Evolutionary conservation across 2,888 invertebrate genomes (phyloP).

Genomic region (Chouioia cunea): DNA sequence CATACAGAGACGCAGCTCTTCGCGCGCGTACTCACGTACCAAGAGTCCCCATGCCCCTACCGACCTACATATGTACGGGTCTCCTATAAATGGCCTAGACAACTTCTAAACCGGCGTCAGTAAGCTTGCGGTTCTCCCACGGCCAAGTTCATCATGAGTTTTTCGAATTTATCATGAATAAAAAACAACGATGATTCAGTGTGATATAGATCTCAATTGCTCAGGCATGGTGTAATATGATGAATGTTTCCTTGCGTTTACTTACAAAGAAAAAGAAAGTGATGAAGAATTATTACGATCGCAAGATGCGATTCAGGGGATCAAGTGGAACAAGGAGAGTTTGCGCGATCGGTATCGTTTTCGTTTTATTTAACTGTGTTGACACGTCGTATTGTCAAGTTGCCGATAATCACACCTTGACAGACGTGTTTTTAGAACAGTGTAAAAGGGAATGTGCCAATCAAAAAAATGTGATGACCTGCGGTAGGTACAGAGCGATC

Average conservation of each 20-base stretch:
- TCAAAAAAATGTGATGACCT: slow-evolving; percentile 57
- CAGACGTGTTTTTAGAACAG: slow-evolving; percentile 59
- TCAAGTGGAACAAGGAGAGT: background rate
- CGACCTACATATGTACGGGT: slow-evolving; percentile 62
- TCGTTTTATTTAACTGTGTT: slow-evolving; percentile 1
- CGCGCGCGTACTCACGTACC: slow-evolving; percentile 31
- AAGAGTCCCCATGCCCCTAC: slow-evolving; percentile 62
- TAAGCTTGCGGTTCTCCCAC: slow-evolving; percentile 42
- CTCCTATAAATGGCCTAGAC: slow-evolving; percentile 67
- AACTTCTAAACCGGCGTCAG: slow-evolving; percentile 61
- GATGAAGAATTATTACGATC: background rate
- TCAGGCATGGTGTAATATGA: background rate
- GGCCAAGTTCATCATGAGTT: background rate
- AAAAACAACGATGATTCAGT: too few relatives aligned
- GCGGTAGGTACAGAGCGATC: slow-evolving; percentile 63
- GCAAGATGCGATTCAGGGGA: background rate
- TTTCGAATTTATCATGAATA: background rate
- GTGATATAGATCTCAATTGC: too few relatives aligned
- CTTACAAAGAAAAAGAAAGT: background rate
- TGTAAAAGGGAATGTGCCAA: slow-evolving; percentile 60
- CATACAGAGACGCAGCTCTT: too few relatives aligned
- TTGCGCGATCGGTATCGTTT: slow-evolving; percentile 7
- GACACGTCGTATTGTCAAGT: background rate
- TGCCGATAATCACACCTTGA: slow-evolving; percentile 37
- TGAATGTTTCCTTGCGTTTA: background rate